These are phyloP conservation scores for Platyura marginata DNA, from an alignment of 1,140 invertebrate species.

Conservation along the genomic window DNA sequence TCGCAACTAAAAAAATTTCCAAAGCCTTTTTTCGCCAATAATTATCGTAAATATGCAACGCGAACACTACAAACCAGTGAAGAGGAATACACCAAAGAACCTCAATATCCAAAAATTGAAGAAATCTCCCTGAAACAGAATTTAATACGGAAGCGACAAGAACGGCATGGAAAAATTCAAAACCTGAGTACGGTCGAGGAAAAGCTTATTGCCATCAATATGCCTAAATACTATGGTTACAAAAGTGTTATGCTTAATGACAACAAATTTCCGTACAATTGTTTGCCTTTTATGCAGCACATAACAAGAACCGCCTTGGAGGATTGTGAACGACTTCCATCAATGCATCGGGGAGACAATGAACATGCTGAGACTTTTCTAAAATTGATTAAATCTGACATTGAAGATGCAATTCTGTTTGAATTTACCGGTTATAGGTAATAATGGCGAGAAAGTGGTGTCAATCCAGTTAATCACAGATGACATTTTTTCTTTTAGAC, in stretches of 20 bases:
- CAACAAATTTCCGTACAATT: conserved; percentile 40
- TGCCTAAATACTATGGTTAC: conserved; percentile 64
- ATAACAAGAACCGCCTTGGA: conserved; percentile 49
- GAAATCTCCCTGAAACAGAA: conserved; percentile 27
- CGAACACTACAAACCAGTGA: too few relatives aligned
- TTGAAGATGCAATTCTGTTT: conserved; percentile 38
- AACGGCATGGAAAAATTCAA: conserved; percentile 37
- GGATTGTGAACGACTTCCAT: conserved; percentile 29
- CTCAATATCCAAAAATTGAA: conserved; percentile 41
- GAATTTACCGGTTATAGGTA: conserved; percentile 29
- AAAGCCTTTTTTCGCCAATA: too few relatives aligned
- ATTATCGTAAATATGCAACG: too few relatives aligned
- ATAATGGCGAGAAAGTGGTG: too few relatives aligned
- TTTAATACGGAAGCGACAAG: conserved; percentile 22
- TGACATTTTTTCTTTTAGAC: too few relatives aligned
- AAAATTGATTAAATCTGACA: conserved; percentile 28
- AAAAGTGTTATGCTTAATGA: conserved; percentile 39
- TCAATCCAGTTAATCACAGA: conserved; percentile 31
- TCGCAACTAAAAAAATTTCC: too few relatives aligned
- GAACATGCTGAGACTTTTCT: not conserved
- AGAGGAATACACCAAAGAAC: conserved; percentile 25
- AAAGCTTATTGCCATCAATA: conserved; percentile 61
- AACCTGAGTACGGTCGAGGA: conserved; percentile 53
- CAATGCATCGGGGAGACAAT: not conserved
- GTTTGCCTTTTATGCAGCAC: conserved; percentile 42